These are phyloP conservation scores for Xiphophorus couchianus DNA, from an alignment of 2,113 vertebrate genomes.

Conservation along the genomic window DNA sequence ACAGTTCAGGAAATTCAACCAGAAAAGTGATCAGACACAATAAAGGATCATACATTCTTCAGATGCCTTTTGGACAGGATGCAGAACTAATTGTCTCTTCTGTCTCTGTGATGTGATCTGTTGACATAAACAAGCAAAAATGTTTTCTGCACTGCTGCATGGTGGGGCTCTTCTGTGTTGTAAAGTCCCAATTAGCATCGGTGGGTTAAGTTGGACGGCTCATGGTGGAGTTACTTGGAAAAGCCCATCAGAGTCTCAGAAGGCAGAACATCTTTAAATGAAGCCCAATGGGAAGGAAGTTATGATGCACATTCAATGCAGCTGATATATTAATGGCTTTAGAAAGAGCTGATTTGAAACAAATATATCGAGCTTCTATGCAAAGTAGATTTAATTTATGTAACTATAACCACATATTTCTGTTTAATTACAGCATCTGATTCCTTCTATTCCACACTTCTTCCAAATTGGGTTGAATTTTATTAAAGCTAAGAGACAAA, in stretches of 20 bases:
- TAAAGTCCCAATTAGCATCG: not conserved
- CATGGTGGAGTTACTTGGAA: not conserved
- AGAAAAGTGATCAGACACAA: not conserved
- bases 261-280: slow-evolving; percentile 16
- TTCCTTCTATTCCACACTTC: not conserved
- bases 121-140: no score
- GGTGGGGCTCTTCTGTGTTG: not conserved
- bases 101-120: not conserved
- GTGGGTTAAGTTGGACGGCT: slow-evolving; percentile 7
- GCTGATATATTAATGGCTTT: not conserved
- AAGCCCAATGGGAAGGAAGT: not conserved
- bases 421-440: not conserved
- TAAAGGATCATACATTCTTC: not conserved
- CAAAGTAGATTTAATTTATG: not conserved
- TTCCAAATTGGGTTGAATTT: not conserved
- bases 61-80: not conserved
- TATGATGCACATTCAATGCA: not conserved
- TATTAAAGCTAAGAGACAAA: not conserved
- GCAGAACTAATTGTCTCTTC: not conserved
- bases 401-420: not conserved
- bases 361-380: not conserved
- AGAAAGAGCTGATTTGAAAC: not conserved
- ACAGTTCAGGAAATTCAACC: not conserved
- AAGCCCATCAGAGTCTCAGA: slow-evolving; percentile 25
- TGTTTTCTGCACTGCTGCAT: no score